Conservation (phyloP, 2,797 vertebrate genomes). For the Petrocephalus sullivani region DNA sequence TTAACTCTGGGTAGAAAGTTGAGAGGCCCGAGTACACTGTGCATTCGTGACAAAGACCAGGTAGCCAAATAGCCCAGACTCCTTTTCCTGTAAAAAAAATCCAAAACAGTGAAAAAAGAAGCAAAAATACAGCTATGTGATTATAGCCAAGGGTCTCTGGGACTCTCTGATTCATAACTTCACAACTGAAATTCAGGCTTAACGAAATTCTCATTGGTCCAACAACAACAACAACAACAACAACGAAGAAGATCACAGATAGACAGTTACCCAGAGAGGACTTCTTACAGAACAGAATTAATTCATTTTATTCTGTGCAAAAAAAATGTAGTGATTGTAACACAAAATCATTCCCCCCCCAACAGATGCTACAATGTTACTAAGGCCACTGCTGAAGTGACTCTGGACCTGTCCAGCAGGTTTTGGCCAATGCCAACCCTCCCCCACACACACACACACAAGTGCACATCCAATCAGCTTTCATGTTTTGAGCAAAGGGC, state of each 20-base stretch:
- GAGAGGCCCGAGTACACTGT: not conserved
- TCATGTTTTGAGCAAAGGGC: not conserved
- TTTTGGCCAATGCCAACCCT: not conserved
- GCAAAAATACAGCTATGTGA: not conserved
- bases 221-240: not conserved
- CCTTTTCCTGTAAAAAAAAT: not conserved
- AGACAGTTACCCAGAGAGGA: not conserved
- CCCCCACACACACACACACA: not conserved
- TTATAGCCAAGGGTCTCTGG: not conserved
- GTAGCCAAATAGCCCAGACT: not conserved
- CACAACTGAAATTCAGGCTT: not conserved
- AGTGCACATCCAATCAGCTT: not conserved
- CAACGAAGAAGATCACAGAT: not conserved
- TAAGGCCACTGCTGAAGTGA: not conserved
- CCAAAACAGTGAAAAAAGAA: not conserved
- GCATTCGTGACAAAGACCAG: not conserved
- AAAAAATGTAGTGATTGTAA: not conserved
- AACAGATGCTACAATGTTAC: not conserved
- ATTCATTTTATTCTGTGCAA: not conserved
- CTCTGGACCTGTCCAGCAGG: not conserved
- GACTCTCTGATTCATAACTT: not conserved
- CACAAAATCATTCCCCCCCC: not conserved
- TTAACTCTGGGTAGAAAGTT: not conserved
- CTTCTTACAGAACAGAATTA: not conserved
- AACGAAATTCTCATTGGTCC: not conserved